Conservation (phyloP, 2,888 invertebrate genomes). For the Nowickia ferox region DNA sequence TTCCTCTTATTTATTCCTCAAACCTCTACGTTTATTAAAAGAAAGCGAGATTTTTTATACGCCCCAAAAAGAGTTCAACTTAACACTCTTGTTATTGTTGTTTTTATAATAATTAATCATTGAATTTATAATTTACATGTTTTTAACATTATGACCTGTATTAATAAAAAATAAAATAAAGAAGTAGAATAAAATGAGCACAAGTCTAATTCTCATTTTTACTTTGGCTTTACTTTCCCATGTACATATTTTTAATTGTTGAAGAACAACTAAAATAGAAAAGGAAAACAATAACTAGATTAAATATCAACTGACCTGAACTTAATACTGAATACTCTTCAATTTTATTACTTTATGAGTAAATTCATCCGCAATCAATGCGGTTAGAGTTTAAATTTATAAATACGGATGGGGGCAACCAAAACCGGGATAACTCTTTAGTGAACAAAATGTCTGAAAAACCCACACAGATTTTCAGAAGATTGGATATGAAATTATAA, state of each 20-base stretch:
- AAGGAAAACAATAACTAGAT: constrained; percentile 23
- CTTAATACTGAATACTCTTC: neutral
- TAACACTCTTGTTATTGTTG: neutral
- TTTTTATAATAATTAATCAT: constrained; percentile 22
- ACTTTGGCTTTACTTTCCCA: constrained; percentile 38
- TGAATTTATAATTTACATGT: constrained; percentile 37
- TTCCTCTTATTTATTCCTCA: neutral
- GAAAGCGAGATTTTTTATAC: neutral
- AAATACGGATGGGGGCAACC: neutral
- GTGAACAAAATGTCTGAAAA: neutral
- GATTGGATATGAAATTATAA: too few relatives aligned
- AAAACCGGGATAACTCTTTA: neutral
- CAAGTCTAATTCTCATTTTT: constrained; percentile 45
- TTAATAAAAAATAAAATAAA: constrained; percentile 30
- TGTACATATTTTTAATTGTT: constrained; percentile 2
- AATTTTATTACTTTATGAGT: constrained; percentile 1
- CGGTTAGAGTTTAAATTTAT: constrained; percentile 1
- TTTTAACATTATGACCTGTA: constrained; percentile 49
- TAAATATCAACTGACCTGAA: constrained; percentile 53
- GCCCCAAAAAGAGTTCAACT: neutral
- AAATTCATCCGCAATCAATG: neutral
- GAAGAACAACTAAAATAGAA: constrained; percentile 11
- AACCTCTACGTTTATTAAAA: neutral
- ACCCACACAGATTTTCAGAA: too few relatives aligned
- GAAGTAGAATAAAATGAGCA: constrained; percentile 7